Conservation (phyloP, 2,888 invertebrate species). For the Aricia artaxerxes region DNA sequence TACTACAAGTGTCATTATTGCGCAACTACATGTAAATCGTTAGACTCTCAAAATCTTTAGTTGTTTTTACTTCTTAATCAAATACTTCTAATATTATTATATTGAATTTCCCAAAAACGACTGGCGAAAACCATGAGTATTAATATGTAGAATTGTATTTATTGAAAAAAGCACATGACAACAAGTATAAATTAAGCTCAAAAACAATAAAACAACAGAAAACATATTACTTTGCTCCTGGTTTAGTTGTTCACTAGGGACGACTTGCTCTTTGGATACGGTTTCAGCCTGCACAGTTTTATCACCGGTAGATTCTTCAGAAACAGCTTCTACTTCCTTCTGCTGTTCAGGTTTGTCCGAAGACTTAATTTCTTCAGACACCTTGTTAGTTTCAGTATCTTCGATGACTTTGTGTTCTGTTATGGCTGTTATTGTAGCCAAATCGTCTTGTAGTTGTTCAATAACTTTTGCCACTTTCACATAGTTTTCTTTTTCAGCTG, state of each 20-base stretch:
- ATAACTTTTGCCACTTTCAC: slow-evolving; percentile 54
- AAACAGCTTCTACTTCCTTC: background rate
- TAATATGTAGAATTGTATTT: background rate
- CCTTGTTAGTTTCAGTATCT: no score
- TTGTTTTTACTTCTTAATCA: background rate
- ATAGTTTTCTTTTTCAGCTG: slow-evolving; percentile 47
- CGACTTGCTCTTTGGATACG: no score
- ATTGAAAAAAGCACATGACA: background rate
- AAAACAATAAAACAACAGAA: background rate
- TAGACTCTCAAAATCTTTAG: background rate
- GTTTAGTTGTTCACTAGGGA: background rate
- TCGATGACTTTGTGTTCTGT: background rate
- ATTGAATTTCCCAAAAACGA: background rate
- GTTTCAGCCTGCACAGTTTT: no score
- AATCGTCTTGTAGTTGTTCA: slow-evolving; percentile 56
- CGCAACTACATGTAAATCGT: background rate
- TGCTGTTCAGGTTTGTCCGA: background rate
- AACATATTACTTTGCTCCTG: background rate
- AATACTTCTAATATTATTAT: background rate
- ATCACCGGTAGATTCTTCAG: background rate
- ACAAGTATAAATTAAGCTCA: background rate
- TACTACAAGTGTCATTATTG: background rate
- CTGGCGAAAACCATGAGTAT: no score
- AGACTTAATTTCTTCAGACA: no score
- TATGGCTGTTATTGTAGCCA: slow-evolving; percentile 46